Base-by-base conservation (phyloP, 2,797 vertebrate species). In the Intellagama lesueurii region DNA sequence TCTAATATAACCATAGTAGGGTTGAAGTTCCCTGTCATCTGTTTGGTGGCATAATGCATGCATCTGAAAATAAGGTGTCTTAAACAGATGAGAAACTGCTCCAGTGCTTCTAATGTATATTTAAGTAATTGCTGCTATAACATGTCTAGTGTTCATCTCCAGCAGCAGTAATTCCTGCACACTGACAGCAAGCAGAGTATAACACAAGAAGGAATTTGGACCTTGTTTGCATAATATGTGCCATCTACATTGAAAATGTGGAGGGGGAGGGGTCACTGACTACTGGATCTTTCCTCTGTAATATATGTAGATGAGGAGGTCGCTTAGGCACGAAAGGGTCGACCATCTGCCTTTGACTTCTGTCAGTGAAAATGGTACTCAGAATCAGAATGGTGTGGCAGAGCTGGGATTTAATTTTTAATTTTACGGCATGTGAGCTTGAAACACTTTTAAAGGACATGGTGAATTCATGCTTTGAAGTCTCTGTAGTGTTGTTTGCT, bases 231-330 rank as follows among this genome's bases (percentile, higher is more conserved):
- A 91, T 96, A 92, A 95, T 93, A 93, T 91, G 94, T 94, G 91
- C 94, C 93, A 96, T 96, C 95, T 97, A 89, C 91, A 91, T 95
- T 94, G 95, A 94, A 94, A 93, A 96, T 94, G 93, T 95, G 92
- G 93, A 95, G 95, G 96, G 91, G 91, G 93, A 94, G 90, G 94
- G 93, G 94, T 87, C 94, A 91, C 96, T 95, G 94, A 91, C 95
- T 96, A 95, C 90, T 93, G 93, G 92, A 96, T 96, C 90, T 96
- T 90, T 94, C 95, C 88, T 94, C 95, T 96, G 94, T 96, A 96
- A 97, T 96, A 95, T 96, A 95, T 97, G 95, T 95, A 97, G 94
- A 97, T 96, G 96, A 94, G 94, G 91, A 97, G 96, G 96, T 97
- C 95, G 94, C 92, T 94, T 95, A 22, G 95, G 93, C 95, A 93